phyloP scores from a whole-genome alignment of 1,140 invertebrate species.

The Bombyx mandarina region DNA sequence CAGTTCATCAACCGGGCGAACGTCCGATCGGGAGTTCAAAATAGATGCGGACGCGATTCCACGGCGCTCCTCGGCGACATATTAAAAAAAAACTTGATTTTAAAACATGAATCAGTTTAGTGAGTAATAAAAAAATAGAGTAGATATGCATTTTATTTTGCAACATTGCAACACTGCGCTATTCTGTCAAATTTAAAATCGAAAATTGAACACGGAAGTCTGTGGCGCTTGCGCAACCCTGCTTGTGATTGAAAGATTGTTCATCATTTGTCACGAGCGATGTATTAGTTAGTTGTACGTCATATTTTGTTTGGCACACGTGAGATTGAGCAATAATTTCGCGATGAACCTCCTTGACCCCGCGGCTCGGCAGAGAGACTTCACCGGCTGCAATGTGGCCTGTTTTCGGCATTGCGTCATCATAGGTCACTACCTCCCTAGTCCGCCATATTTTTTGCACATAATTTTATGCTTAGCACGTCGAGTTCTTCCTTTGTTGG shows the following conservation, averaged over 20 bases:
- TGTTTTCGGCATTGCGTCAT: slow-evolving; percentile 67
- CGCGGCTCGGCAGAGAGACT: slow-evolving; percentile 24
- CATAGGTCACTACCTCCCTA: slow-evolving; percentile 66
- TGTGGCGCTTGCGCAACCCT: no score
- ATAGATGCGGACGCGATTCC: slow-evolving; percentile 57
- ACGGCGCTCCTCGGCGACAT: slow-evolving; percentile 44
- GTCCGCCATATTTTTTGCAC: slow-evolving; percentile 62
- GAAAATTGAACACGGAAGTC: no score
- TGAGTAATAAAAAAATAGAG: neutral
- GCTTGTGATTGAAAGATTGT: no score
- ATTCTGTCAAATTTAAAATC: no score
- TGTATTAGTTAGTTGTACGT: slow-evolving; percentile 2
- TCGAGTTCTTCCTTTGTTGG: slow-evolving; percentile 58
- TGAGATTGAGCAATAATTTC: slow-evolving; percentile 40
- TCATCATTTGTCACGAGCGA: neutral
- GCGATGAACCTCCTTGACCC: slow-evolving; percentile 58
- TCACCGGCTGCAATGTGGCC: slow-evolving; percentile 46
- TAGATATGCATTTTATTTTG: neutral
- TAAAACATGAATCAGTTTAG: slow-evolving; percentile 1
- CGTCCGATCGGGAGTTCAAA: slow-evolving; percentile 63
- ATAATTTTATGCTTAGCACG: slow-evolving; percentile 57
- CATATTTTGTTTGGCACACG: slow-evolving; percentile 33
- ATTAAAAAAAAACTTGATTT: slow-evolving; percentile 35
- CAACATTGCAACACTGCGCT: no score
- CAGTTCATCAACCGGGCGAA: slow-evolving; percentile 67